Evolutionary conservation across 2,113 vertebrate genomes (phyloP).

Genomic region (Erythrocercus mccallii): DNA sequence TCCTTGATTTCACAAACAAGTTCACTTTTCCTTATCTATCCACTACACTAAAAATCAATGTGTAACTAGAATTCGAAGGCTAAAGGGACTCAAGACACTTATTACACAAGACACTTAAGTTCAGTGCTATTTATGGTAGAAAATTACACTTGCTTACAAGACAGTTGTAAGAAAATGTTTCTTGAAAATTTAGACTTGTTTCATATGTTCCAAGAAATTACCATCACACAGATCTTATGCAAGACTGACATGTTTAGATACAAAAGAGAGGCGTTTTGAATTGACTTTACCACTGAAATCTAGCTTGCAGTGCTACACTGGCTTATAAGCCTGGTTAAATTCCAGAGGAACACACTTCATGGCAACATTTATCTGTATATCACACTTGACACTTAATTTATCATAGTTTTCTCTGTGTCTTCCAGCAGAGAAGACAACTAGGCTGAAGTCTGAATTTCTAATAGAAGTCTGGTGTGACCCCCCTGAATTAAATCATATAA

Average conservation of each 20-base stretch:
- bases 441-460: neutral
- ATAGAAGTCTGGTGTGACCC: neutral
- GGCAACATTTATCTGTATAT: slow-evolving; percentile 11
- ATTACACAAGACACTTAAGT: neutral
- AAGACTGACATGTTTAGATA: neutral
- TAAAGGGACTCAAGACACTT: neutral
- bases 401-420: slow-evolving; percentile 7
- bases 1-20: slow-evolving; percentile 25
- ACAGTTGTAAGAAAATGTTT: neutral
- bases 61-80: neutral
- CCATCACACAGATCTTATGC: neutral
- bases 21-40: slow-evolving; percentile 42
- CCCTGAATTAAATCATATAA: neutral
- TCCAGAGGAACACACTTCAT: neutral
- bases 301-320: neutral
- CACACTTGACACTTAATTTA: slow-evolving; percentile 38
- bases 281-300: neutral
- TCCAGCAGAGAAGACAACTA: neutral
- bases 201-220: neutral
- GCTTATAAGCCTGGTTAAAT: neutral
- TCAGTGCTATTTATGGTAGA: neutral
- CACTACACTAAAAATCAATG: slow-evolving; percentile 30
- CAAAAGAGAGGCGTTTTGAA: neutral
- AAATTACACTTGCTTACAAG: neutral
- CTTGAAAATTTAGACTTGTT: neutral